Evolutionary conservation across 1,140 invertebrate genomes (phyloP), one percentile per base, ranked within the genome.

Genomic region (Cyclina sinensis): DNA sequence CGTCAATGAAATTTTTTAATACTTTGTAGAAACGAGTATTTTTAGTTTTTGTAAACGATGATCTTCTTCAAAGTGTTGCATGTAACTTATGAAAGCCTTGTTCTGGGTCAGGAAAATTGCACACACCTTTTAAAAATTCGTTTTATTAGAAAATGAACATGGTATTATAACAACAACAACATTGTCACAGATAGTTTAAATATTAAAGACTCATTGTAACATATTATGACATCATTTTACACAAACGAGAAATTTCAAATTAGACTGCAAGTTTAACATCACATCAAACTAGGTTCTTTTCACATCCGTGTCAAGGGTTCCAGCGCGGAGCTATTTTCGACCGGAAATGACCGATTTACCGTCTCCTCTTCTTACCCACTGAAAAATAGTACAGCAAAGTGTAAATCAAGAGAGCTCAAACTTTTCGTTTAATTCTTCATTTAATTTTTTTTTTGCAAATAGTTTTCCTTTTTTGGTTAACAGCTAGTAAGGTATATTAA

Each of bases 181-280:
- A 73, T 9, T 30, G 30, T 39, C 30, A 21, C 7, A n/a, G 21
- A 16, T 0, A 35, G 37, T 73, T 37, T 37, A 76, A 24, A 76
- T 73, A 39, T 39, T 24, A 73, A 73, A 35, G 32, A 24, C 39
- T 24, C 39, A 5, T 18, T 51, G 37, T 76, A 32, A 48, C 39
- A 76, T 76, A 76, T 76, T 76, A 76, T 76, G 73, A 76, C 73
- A 16, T 51, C 14, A 16, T 27, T 76, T 76, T n/a, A 27, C 46
- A 51, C 27, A 51, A 5, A 74, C 3, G 18, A 32, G 73, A 76
- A 16, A 48, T 16, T 12, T 27, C n/a, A 12, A 11, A 5, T 65
- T 30, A 65, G 4, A 14, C 62, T 65, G 62, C 30, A 30, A 30
- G 62, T 30, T 32, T 32, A 30, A 14, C 5, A 57, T 57, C 51